Evolutionary conservation across 2,113 vertebrate genomes (phyloP), one percentile per base, ranked within the genome.

Genomic region (Leptobrachium ailaonicum): DNA sequence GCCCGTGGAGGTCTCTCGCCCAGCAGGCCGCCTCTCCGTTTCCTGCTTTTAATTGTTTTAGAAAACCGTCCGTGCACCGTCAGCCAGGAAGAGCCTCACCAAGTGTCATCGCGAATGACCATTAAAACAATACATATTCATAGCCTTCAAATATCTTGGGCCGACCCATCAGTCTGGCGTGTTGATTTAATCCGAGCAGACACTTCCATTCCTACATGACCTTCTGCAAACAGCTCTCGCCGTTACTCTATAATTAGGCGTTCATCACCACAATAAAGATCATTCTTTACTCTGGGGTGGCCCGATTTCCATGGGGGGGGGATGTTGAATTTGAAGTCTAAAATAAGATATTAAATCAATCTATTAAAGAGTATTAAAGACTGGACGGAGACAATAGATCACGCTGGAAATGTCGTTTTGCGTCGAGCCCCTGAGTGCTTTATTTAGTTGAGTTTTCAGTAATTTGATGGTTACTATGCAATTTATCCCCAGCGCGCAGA

Each of bases 31-130:
- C 13, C 62, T 45, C 40, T 42, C 63, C 10, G 40, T 45, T 66
- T 80, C 77, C 71, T 79, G 56, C 14, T 14, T 9, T 62, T 79
- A 41, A 78, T 78, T 78, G 77, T 75, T 75, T 45, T 79, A 72
- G 6, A 54, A 54, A 72, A 72, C 70, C 20, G 20, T 70, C 45
- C 9, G 13, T 5, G 58, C 20, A 11, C 41, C 13, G 7, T 50
- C 44, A 47, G 70, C 60, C 47, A 73, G 77, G 77, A 80, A 67
- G 43, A 13, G 41, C 50, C 77, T 80, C 47, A 14, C 69, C 71
- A 62, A 56, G 20, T 60, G 71, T 73, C 77, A 79, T 44, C 14
- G 32, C 42, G 10, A 64, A 41, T 3, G 20, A 50, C 14, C 44
- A 66, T 50, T 75, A 41, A 45, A 50, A 71, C 70, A 53, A 76